A percentile compares a stretch with the other conserved stretches of the same genome.
Conservation (phyloP, 2,113 vertebrate species). For the Myxocyprinus asiaticus region DNA sequence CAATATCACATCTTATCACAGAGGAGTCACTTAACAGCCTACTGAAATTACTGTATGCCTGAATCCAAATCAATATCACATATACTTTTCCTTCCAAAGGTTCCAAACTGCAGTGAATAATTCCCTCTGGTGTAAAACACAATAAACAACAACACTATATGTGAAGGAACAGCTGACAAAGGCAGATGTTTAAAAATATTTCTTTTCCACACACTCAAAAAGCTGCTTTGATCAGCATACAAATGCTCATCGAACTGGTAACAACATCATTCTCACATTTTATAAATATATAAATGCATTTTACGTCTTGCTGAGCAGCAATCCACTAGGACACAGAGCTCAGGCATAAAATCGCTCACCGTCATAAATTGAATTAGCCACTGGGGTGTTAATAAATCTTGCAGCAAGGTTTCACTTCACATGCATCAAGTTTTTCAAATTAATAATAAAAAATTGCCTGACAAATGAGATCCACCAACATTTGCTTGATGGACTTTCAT, state of each 20-base stretch:
- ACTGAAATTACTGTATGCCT: background rate
- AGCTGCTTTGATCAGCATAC: constrained; percentile 38
- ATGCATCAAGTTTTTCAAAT: constrained; percentile 3
- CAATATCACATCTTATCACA: background rate
- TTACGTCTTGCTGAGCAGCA: constrained; percentile 35
- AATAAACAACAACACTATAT: background rate
- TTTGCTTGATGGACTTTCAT: background rate
- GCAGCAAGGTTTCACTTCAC: background rate
- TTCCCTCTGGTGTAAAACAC: background rate
- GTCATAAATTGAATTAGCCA: constrained; percentile 30
- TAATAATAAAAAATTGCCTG: background rate
- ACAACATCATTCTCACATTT: constrained; percentile 43
- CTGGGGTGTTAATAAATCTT: constrained; percentile 26
- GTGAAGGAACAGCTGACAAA: background rate
- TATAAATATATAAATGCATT: constrained; percentile 41
- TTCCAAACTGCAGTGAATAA: background rate
- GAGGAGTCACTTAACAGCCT: background rate
- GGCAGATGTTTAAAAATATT: constrained; percentile 20
- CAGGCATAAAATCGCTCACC: background rate
- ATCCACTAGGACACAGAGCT: constrained; percentile 18
- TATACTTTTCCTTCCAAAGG: background rate
- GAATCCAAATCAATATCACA: constrained; percentile 14
- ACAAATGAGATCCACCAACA: constrained; percentile 1
- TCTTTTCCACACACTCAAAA: background rate
- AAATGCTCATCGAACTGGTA: constrained; percentile 46